Evolutionary conservation across 2,888 invertebrate genomes (phyloP).

Genomic region (Bellardia bayeri): DNA sequence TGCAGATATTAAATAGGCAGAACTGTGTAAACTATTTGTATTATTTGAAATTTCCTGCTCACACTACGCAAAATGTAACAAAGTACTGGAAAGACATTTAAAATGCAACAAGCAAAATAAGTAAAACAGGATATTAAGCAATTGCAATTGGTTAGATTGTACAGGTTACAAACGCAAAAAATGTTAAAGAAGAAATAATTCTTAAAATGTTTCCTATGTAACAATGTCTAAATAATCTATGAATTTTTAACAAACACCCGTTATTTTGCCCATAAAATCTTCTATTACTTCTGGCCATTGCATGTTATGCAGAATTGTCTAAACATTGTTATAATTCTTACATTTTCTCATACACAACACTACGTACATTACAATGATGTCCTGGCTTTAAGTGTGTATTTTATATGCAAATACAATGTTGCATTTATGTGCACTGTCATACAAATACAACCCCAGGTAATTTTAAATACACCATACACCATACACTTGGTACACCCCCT

Average conservation of each 20-base stretch:
- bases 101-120: conserved; percentile 59
- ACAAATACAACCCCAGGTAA: conserved; percentile 68
- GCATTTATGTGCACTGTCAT: conserved; percentile 72
- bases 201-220: neutral
- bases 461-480: conserved; percentile 56
- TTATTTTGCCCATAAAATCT: conserved; percentile 18
- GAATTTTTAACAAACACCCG: conserved; percentile 27
- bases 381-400: conserved; percentile 64
- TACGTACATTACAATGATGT: conserved; percentile 52
- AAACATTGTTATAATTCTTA: conserved; percentile 70
- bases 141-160: conserved; percentile 18
- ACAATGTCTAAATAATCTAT: neutral
- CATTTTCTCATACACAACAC: conserved; percentile 11
- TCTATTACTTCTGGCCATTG: conserved; percentile 43
- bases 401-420: conserved; percentile 74
- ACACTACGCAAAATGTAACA: neutral
- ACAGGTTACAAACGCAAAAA: neutral
- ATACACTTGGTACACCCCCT: conserved; percentile 38
- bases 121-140: conserved; percentile 67
- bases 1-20: conserved; percentile 64
- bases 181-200: neutral
- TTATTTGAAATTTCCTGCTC: conserved; percentile 44
- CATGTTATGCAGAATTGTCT: conserved; percentile 52
- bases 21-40: conserved; percentile 60
- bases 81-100: conserved; percentile 30